phyloP scores from a whole-genome alignment of 2,113 vertebrate species.

The Gyps fulvus region DNA sequence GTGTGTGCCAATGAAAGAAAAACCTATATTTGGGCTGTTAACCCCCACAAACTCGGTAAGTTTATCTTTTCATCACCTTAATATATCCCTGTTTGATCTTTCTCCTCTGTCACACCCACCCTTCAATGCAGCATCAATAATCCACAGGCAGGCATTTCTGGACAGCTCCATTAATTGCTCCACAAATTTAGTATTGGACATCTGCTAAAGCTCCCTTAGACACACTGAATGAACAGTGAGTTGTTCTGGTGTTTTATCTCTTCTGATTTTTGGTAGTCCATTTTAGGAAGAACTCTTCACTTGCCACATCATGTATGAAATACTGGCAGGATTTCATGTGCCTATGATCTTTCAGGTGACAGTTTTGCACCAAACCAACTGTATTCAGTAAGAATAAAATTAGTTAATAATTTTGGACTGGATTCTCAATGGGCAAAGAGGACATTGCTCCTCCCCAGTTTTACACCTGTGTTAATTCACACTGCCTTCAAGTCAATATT shows the following conservation, averaged over 20 bases:
- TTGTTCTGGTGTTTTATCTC: background rate
- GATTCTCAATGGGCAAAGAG: background rate
- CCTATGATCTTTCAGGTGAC: background rate
- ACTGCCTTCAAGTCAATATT: background rate
- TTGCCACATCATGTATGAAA: background rate
- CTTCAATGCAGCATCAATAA: background rate
- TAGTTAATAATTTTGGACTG: background rate
- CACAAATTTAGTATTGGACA: background rate
- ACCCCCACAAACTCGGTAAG: conserved; percentile 56
- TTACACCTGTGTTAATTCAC: background rate
- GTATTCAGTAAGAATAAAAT: background rate
- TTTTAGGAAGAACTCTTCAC: background rate
- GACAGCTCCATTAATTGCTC: background rate
- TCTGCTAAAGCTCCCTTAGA: background rate
- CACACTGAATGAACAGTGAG: background rate
- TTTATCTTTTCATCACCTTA: background rate
- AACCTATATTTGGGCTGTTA: conserved; percentile 66
- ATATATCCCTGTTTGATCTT: background rate
- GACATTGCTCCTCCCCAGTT: background rate
- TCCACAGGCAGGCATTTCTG: background rate
- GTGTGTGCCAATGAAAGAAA: conserved; percentile 67
- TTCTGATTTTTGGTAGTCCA: background rate
- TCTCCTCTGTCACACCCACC: background rate
- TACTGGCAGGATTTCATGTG: background rate
- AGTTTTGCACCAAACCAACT: background rate